A percentile compares a stretch with the other conserved stretches of the same genome.
These are phyloP conservation scores for Ariolimax columbianus DNA, from an alignment of 2,888 invertebrate genomes.

Conservation along the genomic window DNA sequence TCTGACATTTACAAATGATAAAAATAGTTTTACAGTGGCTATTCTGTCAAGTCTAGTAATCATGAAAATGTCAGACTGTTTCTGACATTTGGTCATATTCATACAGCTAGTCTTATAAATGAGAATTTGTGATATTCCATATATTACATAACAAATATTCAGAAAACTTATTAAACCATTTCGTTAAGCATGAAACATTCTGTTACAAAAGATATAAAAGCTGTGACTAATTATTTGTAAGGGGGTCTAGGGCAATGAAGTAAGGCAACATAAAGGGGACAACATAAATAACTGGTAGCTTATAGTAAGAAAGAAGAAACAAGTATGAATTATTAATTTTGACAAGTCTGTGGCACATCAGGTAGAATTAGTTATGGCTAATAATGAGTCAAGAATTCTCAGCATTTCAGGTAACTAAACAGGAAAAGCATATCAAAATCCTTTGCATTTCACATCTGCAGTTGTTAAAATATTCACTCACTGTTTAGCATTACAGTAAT, in stretches of 20 bases:
- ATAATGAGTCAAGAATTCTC: too few species aligned
- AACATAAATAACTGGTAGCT: neutral
- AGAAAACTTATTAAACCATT: neutral
- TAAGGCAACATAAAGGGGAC: too few species aligned
- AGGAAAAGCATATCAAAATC: neutral
- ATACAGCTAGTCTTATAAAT: neutral
- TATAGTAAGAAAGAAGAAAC: neutral
- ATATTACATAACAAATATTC: neutral
- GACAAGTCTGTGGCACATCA: too few species aligned
- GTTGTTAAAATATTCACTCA: neutral
- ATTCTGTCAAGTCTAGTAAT: neutral
- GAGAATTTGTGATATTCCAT: neutral
- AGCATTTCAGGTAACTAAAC: neutral
- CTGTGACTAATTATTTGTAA: too few species aligned
- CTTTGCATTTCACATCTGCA: neutral
- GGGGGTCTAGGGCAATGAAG: too few species aligned
- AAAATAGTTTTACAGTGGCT: neutral
- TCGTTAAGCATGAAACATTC: neutral
- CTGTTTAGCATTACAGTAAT: too few species aligned
- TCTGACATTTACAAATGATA: neutral
- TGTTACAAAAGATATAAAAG: neutral
- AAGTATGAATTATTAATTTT: neutral
- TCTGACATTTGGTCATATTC: neutral
- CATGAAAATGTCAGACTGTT: neutral
- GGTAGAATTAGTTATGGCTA: too few species aligned